Conservation (phyloP, 2,113 vertebrate species). For the Columba livia region DNA sequence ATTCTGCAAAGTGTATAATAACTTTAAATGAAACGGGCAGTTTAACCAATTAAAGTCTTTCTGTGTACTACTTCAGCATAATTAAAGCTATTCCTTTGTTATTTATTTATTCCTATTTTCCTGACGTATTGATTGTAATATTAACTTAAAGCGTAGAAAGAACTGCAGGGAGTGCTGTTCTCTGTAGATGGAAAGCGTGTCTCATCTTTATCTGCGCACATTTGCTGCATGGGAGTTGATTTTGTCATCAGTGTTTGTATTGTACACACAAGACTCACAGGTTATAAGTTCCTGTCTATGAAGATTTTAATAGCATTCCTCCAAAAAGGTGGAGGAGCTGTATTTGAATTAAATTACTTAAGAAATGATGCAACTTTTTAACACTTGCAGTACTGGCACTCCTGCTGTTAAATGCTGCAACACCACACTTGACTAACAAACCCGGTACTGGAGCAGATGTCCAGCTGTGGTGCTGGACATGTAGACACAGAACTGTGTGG, state of each 20-base stretch:
- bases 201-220: neutral
- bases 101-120: neutral
- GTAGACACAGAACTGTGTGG: neutral
- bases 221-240: neutral
- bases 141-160: neutral
- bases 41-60: neutral
- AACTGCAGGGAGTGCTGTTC: neutral
- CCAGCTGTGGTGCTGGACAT: neutral
- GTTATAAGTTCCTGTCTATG: neutral
- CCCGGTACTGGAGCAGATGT: neutral
- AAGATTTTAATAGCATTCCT: neutral
- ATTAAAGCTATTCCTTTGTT: neutral
- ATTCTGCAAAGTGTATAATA: neutral
- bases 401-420: neutral
- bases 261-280: neutral
- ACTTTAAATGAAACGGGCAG: neutral
- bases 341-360: neutral
- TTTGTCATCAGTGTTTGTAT: neutral
- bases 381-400: accelerated
- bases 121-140: neutral
- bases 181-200: accelerated
- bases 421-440: neutral
- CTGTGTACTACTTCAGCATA: neutral
- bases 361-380: neutral
- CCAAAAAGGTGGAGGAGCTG: neutral